These are phyloP conservation scores for Rotaria sp. DNA, from an alignment of 2,888 invertebrate species.

Conservation along the genomic window DNA sequence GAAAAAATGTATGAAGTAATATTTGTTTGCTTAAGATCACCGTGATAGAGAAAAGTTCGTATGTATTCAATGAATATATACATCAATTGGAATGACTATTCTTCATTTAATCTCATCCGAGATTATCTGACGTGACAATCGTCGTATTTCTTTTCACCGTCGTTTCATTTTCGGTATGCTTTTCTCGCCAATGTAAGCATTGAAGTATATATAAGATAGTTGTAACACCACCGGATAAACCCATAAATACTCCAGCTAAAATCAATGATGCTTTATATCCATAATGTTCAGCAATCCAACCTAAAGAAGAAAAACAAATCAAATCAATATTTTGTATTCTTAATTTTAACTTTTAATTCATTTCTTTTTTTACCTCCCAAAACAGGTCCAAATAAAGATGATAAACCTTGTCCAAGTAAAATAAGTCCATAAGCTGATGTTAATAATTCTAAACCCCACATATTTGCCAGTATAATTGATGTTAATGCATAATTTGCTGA, in stretches of 20 bases:
- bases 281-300: constrained; percentile 6
- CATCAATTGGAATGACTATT: background rate
- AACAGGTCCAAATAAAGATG: constrained; percentile 80
- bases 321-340: background rate
- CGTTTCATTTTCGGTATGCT: background rate
- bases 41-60: background rate
- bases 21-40: background rate
- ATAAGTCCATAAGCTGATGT: constrained; percentile 82
- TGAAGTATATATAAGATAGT: background rate
- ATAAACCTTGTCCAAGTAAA: constrained; percentile 77
- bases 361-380: constrained; percentile 65
- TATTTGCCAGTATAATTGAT: constrained; percentile 78
- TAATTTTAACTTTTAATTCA: too few species aligned
- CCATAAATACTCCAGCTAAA: background rate
- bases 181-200: background rate
- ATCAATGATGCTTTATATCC: background rate
- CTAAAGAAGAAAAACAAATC: background rate
- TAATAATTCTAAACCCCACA: constrained; percentile 79
- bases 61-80: too few species aligned
- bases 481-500: constrained; percentile 85
- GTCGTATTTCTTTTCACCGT: background rate
- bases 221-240: constrained; percentile 9
- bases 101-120: background rate
- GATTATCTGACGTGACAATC: background rate
- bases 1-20: background rate